Conservation (phyloP, 2,888 invertebrate genomes). For the Drosophila lacicola region DNA sequence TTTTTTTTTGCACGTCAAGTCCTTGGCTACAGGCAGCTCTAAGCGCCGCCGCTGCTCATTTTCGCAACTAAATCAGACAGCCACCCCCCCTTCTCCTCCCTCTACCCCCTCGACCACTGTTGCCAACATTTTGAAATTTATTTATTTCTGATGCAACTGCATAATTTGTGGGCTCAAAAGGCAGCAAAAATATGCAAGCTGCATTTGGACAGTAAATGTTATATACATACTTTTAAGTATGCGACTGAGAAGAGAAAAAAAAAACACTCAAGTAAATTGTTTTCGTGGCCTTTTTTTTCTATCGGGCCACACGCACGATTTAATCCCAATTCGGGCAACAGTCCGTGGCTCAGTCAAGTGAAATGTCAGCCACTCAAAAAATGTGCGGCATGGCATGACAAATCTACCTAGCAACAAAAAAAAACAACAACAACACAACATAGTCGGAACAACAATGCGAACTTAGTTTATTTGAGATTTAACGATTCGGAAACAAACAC, state of each 20-base stretch:
- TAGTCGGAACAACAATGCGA: constrained; percentile 24
- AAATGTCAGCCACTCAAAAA: constrained; percentile 78
- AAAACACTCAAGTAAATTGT: constrained; percentile 52
- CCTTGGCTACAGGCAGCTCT: constrained; percentile 46
- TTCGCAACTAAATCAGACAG: constrained; percentile 78
- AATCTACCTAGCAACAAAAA: constrained; percentile 60
- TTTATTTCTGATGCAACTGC: constrained; percentile 18
- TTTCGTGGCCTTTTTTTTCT: constrained; percentile 15
- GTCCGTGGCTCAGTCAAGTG: constrained; percentile 47
- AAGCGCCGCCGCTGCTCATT: constrained; percentile 76
- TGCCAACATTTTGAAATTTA: constrained; percentile 71
- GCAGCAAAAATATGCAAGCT: constrained; percentile 30
- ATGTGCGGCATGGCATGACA: constrained; percentile 67
- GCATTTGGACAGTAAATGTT: constrained; percentile 29
- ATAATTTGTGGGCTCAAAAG: constrained; percentile 53
- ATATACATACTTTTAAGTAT: too few species aligned
- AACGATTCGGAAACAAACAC: constrained; percentile 77
- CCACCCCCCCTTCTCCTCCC: constrained; percentile 5
- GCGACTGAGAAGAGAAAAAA: neutral
- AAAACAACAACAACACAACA: constrained; percentile 17
- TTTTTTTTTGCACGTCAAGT: constrained; percentile 39
- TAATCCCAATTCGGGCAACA: constrained; percentile 39
- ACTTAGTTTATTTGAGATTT: constrained; percentile 68
- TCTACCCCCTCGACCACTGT: constrained; percentile 9
- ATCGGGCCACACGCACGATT: constrained; percentile 69